Evolutionary conservation across 2,888 invertebrate genomes (phyloP), one percentile per base, ranked within the genome.

Genomic region (Auanema freiburgensis): DNA sequence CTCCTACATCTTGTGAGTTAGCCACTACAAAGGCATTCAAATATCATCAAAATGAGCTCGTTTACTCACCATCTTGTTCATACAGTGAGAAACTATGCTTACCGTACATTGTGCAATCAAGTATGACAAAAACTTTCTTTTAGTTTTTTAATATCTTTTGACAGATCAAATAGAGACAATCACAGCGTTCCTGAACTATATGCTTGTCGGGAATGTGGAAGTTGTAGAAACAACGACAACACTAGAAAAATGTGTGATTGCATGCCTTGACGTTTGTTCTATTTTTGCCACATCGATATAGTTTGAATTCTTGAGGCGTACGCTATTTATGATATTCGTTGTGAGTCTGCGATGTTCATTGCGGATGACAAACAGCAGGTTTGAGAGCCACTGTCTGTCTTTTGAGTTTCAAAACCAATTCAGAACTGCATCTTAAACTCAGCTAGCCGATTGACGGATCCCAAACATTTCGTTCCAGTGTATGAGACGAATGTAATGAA

Each of bases 1-100:
- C 51, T 2, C 11, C 52, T 16, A 41, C 25, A 23, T 50, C 41
- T 12, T 59, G 59, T 16, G 51, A 59, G 42, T 52, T 59, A 42
- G 51, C 59, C 5, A 41, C 50, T 6, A 59, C 59, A 12, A 59
- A 59, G 23, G 18, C 52, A n/a, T n/a, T n/a, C 3, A 11, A 23
- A n/a, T 16, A 43, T 14, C 16, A 18, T 3, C 33, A 24, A 23
- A 23, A 16, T 14, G 59, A 59, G 24, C 41, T 59, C 21, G 40
- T 40, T 16, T 42, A 51, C 6, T 14, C 40, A 11, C 4, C 21
- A 5, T 42, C 43, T 12, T 52, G 6, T 1, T 43, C 51, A 18
- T 59, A 59, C 21, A 51, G 51, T 16, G 51, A 59, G 53, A 59
- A 59, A 21, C 40, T 59, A 16, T 59, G 59, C 51, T 18, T 59